Percentiles rank a stretch among this genome's conserved stretches.
Evolutionary conservation across 2,888 invertebrate genomes (phyloP).

Genomic region (Hypomecis atomaria): DNA sequence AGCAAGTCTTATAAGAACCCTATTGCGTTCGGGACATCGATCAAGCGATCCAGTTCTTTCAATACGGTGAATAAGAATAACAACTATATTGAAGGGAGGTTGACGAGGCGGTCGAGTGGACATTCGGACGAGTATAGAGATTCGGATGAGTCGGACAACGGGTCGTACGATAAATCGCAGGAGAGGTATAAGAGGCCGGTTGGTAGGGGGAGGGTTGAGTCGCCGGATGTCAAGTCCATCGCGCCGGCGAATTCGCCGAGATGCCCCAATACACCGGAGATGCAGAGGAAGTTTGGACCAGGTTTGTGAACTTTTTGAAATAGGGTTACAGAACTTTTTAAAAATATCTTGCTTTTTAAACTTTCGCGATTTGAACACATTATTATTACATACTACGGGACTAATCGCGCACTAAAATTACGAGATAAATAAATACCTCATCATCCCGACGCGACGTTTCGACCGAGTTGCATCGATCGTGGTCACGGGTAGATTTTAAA

Average conservation of each 20-base stretch:
- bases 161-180: slow-evolving; percentile 65
- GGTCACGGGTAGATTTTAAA: too few relatives aligned
- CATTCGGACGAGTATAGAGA: slow-evolving; percentile 71
- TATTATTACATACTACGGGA: too few relatives aligned
- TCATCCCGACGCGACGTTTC: too few relatives aligned
- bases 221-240: slow-evolving; percentile 76
- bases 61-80: slow-evolving; percentile 79
- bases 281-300: slow-evolving; percentile 85
- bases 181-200: slow-evolving; percentile 89
- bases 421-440: too few relatives aligned
- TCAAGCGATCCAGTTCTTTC: slow-evolving; percentile 89
- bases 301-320: slow-evolving; percentile 45
- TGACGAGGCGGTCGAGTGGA: slow-evolving; percentile 66
- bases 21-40: slow-evolving; percentile 72
- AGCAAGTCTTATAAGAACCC: slow-evolving; percentile 50
- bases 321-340: too few relatives aligned
- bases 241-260: slow-evolving; percentile 78
- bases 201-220: slow-evolving; percentile 87
- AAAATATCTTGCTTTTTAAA: too few relatives aligned
- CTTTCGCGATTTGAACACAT: too few relatives aligned
- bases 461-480: too few relatives aligned
- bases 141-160: slow-evolving; percentile 78
- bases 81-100: slow-evolving; percentile 67
- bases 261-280: slow-evolving; percentile 86
- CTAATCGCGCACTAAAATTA: too few relatives aligned